Conservation (phyloP, 2,888 invertebrate species). For the Hipparchia sbordonii region DNA sequence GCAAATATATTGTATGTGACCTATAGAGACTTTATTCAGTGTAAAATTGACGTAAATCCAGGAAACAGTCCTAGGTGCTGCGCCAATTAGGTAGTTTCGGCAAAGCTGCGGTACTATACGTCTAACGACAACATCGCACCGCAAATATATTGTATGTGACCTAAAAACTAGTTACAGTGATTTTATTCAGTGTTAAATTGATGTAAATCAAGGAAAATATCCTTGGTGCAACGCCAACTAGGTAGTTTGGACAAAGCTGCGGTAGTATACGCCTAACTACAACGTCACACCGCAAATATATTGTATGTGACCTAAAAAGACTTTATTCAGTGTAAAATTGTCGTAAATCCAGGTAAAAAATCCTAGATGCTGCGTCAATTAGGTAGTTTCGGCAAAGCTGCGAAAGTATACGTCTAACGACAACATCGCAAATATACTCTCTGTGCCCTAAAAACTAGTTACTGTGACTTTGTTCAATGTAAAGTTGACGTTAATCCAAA, state of each 20-base stretch:
- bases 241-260: conserved; percentile 80
- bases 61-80: conserved; percentile 78
- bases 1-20: conserved; percentile 3
- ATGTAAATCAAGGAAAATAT: conserved; percentile 86
- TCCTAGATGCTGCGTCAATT: conserved; percentile 85
- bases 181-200: background rate
- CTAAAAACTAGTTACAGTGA: background rate
- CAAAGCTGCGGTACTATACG: conserved; percentile 76
- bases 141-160: conserved; percentile 1
- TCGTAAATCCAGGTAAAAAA: background rate
- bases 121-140: background rate
- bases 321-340: background rate
- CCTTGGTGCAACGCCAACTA: conserved; percentile 86
- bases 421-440: conserved; percentile 1
- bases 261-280: conserved; percentile 53
- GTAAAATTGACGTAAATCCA: background rate
- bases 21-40: background rate
- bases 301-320: background rate
- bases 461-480: background rate
- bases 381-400: conserved; percentile 88
- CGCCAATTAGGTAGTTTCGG: conserved; percentile 88
- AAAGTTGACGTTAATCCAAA: no score
- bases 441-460: background rate
- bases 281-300: background rate
- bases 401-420: conserved; percentile 57